Evolutionary conservation across 2,797 vertebrate genomes (phyloP).

Genomic region (Acrossocheilus wenchowensis): DNA sequence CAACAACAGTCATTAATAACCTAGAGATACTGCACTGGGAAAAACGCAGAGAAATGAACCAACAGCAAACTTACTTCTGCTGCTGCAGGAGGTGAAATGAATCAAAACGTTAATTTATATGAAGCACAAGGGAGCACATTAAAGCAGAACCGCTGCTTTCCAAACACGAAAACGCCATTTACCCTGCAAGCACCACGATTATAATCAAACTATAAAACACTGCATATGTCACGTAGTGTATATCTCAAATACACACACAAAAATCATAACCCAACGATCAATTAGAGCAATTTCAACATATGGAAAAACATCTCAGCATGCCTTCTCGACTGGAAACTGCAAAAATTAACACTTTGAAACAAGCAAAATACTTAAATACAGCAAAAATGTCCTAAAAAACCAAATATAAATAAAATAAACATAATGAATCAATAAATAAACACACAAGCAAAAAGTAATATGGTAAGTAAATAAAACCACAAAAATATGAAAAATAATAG

Average conservation of each 20-base stretch:
- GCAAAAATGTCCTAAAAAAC: not conserved
- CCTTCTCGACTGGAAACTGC: not conserved
- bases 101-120: conserved; percentile 2
- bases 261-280: not conserved
- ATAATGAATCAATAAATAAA: too few species aligned
- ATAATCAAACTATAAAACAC: not conserved
- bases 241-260: not conserved
- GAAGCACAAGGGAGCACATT: not conserved
- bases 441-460: not conserved
- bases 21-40: conserved; percentile 6
- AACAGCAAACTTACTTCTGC: not conserved
- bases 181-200: not conserved
- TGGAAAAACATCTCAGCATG: not conserved
- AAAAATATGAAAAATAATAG: not conserved
- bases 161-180: conserved; percentile 10
- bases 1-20: conserved; percentile 41
- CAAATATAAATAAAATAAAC: not conserved
- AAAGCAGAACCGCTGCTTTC: not conserved
- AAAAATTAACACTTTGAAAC: not conserved
- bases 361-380: not conserved
- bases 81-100: not conserved
- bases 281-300: not conserved
- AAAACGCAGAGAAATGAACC: conserved; percentile 13
- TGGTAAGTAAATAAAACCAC: not conserved
- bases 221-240: not conserved